These are phyloP conservation scores for Tetramorium alpestre DNA, from an alignment of 1,140 invertebrate species.

Conservation along the genomic window DNA sequence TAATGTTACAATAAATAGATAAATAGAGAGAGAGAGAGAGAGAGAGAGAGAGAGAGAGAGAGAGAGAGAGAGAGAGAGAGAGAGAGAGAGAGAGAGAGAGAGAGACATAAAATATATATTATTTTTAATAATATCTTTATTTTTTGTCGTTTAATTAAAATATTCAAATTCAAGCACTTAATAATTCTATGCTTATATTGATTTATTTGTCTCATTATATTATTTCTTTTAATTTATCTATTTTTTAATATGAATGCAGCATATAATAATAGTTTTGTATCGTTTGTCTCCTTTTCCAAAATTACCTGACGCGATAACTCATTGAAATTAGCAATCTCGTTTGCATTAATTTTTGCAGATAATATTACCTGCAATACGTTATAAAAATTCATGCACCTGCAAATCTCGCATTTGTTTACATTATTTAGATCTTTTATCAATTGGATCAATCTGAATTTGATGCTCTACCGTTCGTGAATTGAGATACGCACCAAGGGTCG, in stretches of 20 bases:
- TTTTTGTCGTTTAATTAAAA: conserved; percentile 1
- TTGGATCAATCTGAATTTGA: neutral
- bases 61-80: no score
- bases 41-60: no score
- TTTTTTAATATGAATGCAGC: neutral
- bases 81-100: neutral
- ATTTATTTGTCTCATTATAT: neutral
- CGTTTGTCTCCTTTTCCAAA: neutral
- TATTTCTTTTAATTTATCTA: neutral
- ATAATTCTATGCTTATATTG: neutral
- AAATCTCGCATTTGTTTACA: neutral
- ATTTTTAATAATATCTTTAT: neutral
- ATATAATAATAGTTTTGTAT: neutral
- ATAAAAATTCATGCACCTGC: neutral
- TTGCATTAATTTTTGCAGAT: neutral
- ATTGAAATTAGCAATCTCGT: neutral
- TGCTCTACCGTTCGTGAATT: neutral
- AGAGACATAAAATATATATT: neutral
- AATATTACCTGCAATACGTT: neutral
- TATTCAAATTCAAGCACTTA: neutral
- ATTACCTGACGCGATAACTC: neutral
- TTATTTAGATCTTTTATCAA: no score
- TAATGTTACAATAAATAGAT: neutral
- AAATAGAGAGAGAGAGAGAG: neutral
- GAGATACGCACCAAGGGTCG: neutral